phyloP scores from a whole-genome alignment of 1,140 invertebrate genomes.

The Helicoverpa zea region DNA sequence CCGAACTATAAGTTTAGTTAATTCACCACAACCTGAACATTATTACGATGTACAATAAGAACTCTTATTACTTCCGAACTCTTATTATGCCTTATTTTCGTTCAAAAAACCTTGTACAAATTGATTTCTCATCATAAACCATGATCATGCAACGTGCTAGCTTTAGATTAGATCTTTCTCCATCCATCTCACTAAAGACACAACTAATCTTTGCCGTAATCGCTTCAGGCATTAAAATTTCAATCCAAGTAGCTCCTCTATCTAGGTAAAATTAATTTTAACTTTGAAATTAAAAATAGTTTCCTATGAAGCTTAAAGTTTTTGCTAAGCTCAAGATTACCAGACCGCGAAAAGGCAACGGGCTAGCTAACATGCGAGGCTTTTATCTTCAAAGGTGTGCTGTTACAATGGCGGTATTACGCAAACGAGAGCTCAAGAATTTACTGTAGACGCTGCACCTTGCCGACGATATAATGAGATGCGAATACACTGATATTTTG shows the following conservation, averaged over 20 bases:
- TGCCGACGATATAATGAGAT: constrained; percentile 64
- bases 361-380: constrained; percentile 59
- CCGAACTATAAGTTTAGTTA: too few relatives aligned
- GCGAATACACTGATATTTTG: constrained; percentile 59
- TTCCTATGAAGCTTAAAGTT: constrained; percentile 35
- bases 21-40: too few relatives aligned
- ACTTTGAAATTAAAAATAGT: constrained; percentile 49
- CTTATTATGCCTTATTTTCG: not conserved
- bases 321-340: constrained; percentile 54
- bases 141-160: not conserved
- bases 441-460: constrained; percentile 52
- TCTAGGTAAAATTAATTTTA: constrained; percentile 44
- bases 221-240: constrained; percentile 27
- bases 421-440: constrained; percentile 65
- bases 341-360: constrained; percentile 65
- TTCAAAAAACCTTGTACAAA: constrained; percentile 7
- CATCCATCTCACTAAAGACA: not conserved
- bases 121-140: not conserved
- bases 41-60: too few relatives aligned
- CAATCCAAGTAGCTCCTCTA: constrained; percentile 9
- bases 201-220: constrained; percentile 25
- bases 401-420: constrained; percentile 67
- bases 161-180: not conserved
- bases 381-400: constrained; percentile 70
- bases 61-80: not conserved